Evolutionary conservation across 2,888 invertebrate species (phyloP).

Genomic region (Catotricha subobsoleta): DNA sequence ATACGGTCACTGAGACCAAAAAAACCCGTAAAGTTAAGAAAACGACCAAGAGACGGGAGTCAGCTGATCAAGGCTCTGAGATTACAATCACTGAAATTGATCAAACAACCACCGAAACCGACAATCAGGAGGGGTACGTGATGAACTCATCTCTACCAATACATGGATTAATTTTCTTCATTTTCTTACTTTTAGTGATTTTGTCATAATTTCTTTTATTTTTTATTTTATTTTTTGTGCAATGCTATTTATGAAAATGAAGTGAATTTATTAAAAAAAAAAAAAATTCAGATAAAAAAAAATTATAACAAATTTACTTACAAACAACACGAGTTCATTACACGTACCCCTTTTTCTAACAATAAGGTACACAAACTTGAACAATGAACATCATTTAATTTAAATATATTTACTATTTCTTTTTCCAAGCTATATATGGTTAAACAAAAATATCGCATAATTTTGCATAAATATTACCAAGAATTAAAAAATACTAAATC

Average conservation of each 20-base stretch:
- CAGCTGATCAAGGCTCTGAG: slow-evolving; percentile 56
- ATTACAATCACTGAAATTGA: slow-evolving; percentile 68
- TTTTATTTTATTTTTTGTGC: background rate
- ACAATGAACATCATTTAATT: too few species aligned
- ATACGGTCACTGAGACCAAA: slow-evolving; percentile 67
- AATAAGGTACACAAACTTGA: too few species aligned
- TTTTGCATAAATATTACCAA: too few species aligned
- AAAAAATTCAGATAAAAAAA: background rate
- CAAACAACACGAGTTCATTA: background rate
- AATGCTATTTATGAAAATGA: background rate
- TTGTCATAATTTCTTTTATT: too few species aligned
- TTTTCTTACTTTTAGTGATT: too few species aligned
- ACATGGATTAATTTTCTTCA: too few species aligned
- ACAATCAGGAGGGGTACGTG: slow-evolving; percentile 56
- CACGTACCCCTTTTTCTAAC: slow-evolving; percentile 5
- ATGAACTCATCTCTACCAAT: too few species aligned
- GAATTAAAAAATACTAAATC: too few species aligned
- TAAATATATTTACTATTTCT: too few species aligned
- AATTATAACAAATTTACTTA: background rate
- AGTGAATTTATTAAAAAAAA: background rate
- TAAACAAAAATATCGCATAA: too few species aligned
- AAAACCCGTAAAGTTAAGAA: slow-evolving; percentile 85
- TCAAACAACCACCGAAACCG: slow-evolving; percentile 40
- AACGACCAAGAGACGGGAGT: slow-evolving; percentile 62
- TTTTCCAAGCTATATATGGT: too few species aligned